Evolutionary conservation across 2,113 vertebrate genomes (phyloP), one percentile per base, ranked within the genome.

Genomic region (Pomatorhinus ruficollis): DNA sequence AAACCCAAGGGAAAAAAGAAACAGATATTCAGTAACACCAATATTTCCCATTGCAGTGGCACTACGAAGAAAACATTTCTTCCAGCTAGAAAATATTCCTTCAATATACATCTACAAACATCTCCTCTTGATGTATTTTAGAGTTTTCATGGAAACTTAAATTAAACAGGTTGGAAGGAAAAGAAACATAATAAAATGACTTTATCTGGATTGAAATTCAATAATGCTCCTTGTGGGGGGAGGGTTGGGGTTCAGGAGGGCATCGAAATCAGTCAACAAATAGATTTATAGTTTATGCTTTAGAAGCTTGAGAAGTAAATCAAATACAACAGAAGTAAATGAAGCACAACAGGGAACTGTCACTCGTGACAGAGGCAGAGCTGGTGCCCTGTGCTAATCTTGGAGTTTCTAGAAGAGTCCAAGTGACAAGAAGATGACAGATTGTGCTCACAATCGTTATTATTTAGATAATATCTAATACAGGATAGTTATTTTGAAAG

Each of bases 241-340:
- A 22, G 20, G 7, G 2, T 1, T 45, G 12, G 39, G 35, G 16
- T 30, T 49, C 27, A 37, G 9, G 14, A 6, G 5, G 7, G 1
- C 4, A 21, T 12, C 20, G 18, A 64, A 90, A 66, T 6, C 20
- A 66, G 22, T 18, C 5, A 8, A 49, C 11, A 53, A 53, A 60
- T 1, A 40, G 23, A 47, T 33, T 63, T 65, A 11, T n/a, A 30
- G 25, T 74, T 74, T 42, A 30, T 53, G 5, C 21, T 70, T 84
- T 81, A 39, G 35, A 87, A 47, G 30, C 37, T 63, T 59, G 35
- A 66, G 66, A 18, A 66, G 31, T 39, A 80, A 94, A 63, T 33
- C 8, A 49, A 69, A 59, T 23, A 39, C 8, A 45, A 28, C 17
- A 52, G 37, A 86, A 83, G 20, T 22, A 63, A 93, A 40, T 5